phyloP scores from a whole-genome alignment of 1,140 invertebrate species.

The Drosophila azteca region DNA sequence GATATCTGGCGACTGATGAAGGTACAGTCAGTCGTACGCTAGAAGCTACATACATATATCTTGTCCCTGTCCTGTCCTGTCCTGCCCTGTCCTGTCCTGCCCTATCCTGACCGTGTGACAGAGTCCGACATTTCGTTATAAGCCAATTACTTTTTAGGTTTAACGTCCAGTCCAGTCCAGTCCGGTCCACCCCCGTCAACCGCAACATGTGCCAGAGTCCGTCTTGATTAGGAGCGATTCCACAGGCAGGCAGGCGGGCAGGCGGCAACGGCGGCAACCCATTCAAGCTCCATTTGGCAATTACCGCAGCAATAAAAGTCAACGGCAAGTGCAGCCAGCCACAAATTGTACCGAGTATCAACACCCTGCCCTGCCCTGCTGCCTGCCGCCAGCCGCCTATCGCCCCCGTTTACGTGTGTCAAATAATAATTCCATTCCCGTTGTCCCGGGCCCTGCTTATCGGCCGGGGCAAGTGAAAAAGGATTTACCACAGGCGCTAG shows the following conservation, averaged over 20 bases:
- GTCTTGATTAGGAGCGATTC: slow-evolving; percentile 52
- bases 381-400: slow-evolving; percentile 17
- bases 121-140: slow-evolving; percentile 71
- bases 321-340: slow-evolving; percentile 62
- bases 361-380: slow-evolving; percentile 20
- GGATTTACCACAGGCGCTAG: slow-evolving; percentile 18
- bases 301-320: slow-evolving; percentile 82
- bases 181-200: slow-evolving; percentile 25
- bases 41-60: slow-evolving; percentile 3
- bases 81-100: slow-evolving; percentile 12
- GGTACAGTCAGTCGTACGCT: slow-evolving; percentile 53
- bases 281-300: slow-evolving; percentile 81
- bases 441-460: slow-evolving; percentile 51
- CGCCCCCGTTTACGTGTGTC: slow-evolving; percentile 67
- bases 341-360: slow-evolving; percentile 56
- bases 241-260: neutral
- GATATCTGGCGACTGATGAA: slow-evolving; percentile 15
- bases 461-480: slow-evolving; percentile 49
- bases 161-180: slow-evolving; percentile 16
- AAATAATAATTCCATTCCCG: slow-evolving; percentile 71
- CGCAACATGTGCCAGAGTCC: slow-evolving; percentile 48
- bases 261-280: slow-evolving; percentile 12
- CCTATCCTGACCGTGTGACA: slow-evolving; percentile 14
- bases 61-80: slow-evolving; percentile 3
- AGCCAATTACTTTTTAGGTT: slow-evolving; percentile 72